Conservation (phyloP, 1,140 invertebrate species). For the Drosophila sucinea region DNA sequence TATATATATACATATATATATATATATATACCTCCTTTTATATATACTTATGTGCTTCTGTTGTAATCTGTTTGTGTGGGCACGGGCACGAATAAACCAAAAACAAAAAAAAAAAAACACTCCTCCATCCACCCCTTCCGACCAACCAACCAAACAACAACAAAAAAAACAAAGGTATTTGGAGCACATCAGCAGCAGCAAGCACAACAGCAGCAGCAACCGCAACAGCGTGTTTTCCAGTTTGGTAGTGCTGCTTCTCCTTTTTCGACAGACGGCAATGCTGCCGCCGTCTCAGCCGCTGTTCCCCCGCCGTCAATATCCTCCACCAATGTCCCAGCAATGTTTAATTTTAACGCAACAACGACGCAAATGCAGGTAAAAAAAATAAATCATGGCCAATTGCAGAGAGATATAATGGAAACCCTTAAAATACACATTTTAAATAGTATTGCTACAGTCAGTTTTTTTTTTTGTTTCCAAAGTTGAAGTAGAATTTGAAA, state of each 20-base stretch:
- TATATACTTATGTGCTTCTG: neutral
- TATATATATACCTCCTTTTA: neutral
- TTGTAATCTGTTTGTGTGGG: slow-evolving; percentile 12
- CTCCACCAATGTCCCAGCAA: slow-evolving; percentile 21
- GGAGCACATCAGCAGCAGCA: slow-evolving; percentile 8
- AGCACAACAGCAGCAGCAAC: neutral
- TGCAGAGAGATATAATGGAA: slow-evolving; percentile 18
- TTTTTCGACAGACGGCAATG: neutral
- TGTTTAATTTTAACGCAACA: slow-evolving; percentile 53
- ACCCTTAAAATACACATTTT: neutral
- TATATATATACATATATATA: neutral
- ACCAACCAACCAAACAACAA: slow-evolving; percentile 12
- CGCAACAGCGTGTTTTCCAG: slow-evolving; percentile 53
- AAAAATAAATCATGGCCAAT: slow-evolving; percentile 18
- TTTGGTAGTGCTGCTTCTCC: slow-evolving; percentile 40
- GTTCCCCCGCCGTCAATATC: slow-evolving; percentile 15
- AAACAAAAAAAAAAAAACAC: slow-evolving; percentile 15
- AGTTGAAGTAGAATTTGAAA: neutral
- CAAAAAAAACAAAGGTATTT: slow-evolving; percentile 15
- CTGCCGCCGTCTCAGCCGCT: slow-evolving; percentile 3
- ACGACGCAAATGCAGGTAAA: slow-evolving; percentile 65
- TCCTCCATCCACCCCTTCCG: slow-evolving; percentile 25
- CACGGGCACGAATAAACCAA: neutral
- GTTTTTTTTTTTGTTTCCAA: neutral
- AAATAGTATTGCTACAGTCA: neutral